Conservation (phyloP, 2,888 invertebrate genomes). For the Pollenia labialis region DNA sequence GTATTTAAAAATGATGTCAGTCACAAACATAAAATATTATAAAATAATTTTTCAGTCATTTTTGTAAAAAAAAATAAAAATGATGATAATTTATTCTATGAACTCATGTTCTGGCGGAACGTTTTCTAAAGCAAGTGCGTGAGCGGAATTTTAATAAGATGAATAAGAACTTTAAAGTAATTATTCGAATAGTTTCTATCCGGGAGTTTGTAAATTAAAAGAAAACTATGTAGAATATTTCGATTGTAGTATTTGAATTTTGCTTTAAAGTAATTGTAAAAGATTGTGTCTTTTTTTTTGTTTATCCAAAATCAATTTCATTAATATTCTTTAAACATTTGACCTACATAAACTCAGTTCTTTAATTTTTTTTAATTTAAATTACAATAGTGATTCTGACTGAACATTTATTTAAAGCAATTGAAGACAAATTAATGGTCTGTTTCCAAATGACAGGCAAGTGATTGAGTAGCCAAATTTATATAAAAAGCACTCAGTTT, state of each 20-base stretch:
- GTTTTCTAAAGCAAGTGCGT: slow-evolving; percentile 57
- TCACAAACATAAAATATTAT: slow-evolving; percentile 12
- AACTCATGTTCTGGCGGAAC: slow-evolving; percentile 43
- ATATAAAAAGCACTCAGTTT: too few relatives aligned
- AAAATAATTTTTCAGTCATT: neutral
- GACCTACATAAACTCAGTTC: slow-evolving; percentile 41
- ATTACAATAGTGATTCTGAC: neutral
- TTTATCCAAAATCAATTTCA: slow-evolving; percentile 34
- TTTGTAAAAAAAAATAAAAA: neutral
- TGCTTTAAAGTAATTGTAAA: neutral
- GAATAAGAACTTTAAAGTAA: neutral
- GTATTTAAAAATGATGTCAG: slow-evolving; percentile 40
- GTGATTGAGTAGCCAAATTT: too few relatives aligned
- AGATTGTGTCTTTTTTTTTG: neutral
- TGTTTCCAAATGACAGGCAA: too few relatives aligned
- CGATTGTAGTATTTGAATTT: neutral
- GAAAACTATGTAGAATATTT: neutral
- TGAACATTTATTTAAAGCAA: too few relatives aligned
- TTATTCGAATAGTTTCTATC: neutral
- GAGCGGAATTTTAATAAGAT: slow-evolving; percentile 44
- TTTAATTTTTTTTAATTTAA: slow-evolving; percentile 1
- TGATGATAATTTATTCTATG: slow-evolving; percentile 14
- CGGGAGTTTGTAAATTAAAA: neutral
- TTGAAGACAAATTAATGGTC: too few relatives aligned
- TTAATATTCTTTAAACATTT: slow-evolving; percentile 43